Evolutionary conservation across 2,797 vertebrate species (phyloP).

Genomic region (Crypturellus tataupa): DNA sequence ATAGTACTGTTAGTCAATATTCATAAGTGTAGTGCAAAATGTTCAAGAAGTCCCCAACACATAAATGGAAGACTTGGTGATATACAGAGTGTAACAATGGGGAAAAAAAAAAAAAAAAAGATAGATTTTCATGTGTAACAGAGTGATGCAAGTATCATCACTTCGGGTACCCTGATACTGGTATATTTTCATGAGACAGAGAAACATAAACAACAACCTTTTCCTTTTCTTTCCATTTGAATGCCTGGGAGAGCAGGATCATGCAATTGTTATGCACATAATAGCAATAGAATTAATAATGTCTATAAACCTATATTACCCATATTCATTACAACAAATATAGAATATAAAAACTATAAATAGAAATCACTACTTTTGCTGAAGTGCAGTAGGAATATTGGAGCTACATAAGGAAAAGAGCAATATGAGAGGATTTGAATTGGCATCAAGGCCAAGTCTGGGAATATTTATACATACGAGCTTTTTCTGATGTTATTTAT

Average conservation of each 20-base stretch:
- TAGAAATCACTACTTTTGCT: slow-evolving; percentile 50
- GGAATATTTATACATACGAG: slow-evolving; percentile 46
- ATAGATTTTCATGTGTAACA: not conserved
- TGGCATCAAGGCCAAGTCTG: slow-evolving; percentile 28
- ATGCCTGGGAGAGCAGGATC: not conserved
- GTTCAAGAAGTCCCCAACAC: not conserved
- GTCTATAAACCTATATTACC: slow-evolving; percentile 57
- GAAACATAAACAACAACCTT: slow-evolving; percentile 12
- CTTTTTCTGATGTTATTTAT: slow-evolving; percentile 58
- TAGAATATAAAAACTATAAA: slow-evolving; percentile 64
- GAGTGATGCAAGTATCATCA: not conserved
- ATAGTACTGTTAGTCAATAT: slow-evolving; percentile 35
- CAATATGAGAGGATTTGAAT: slow-evolving; percentile 60
- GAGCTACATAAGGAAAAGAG: slow-evolving; percentile 63
- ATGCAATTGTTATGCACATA: not conserved
- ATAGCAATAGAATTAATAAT: slow-evolving; percentile 54
- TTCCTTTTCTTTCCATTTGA: slow-evolving; percentile 24
- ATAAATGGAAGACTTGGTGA: not conserved
- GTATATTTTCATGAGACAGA: slow-evolving; percentile 37
- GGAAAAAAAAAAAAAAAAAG: not conserved
- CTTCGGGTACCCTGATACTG: not conserved
- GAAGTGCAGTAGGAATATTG: slow-evolving; percentile 55
- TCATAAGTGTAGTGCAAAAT: slow-evolving; percentile 39
- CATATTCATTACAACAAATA: slow-evolving; percentile 61
- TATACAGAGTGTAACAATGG: not conserved